phyloP scores from a whole-genome alignment of 2,113 vertebrate genomes.

The Ictidomys tridecemlineatus region DNA sequence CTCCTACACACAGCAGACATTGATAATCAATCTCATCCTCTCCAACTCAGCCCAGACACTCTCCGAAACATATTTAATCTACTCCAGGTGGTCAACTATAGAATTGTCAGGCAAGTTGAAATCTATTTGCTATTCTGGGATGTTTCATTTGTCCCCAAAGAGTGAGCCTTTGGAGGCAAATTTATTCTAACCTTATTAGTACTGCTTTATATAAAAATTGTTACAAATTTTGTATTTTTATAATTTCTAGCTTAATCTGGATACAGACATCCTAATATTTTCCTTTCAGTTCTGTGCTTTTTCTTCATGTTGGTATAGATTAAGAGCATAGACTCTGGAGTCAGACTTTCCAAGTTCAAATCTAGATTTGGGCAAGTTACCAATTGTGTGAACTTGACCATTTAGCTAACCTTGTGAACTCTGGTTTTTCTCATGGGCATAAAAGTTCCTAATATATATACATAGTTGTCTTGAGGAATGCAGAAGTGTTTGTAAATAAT shows the following conservation, averaged over 20 bases:
- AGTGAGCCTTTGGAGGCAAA: not conserved
- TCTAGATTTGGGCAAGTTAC: constrained; percentile 27
- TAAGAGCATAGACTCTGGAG: not conserved
- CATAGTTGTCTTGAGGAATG: not conserved
- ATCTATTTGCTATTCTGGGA: not conserved
- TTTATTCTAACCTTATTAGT: not conserved
- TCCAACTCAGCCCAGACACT: not conserved
- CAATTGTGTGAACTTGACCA: not conserved
- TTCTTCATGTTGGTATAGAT: not conserved
- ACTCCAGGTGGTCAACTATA: not conserved
- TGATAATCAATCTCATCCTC: not conserved
- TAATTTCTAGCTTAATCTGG: not conserved
- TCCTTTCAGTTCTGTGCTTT: not conserved
- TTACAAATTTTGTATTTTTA: not conserved
- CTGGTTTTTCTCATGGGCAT: not conserved
- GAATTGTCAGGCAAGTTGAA: not conserved
- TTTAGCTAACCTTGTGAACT: not conserved
- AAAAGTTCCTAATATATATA: not conserved
- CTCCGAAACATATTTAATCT: not conserved
- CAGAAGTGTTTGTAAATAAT: not conserved
- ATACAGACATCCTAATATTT: not conserved
- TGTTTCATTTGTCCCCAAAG: not conserved
- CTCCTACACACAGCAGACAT: not conserved
- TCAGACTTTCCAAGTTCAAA: not conserved
- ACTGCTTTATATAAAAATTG: not conserved